These are phyloP conservation scores for Chionoecetes opilio DNA, from an alignment of 1,140 invertebrate genomes.

Conservation along the genomic window DNA sequence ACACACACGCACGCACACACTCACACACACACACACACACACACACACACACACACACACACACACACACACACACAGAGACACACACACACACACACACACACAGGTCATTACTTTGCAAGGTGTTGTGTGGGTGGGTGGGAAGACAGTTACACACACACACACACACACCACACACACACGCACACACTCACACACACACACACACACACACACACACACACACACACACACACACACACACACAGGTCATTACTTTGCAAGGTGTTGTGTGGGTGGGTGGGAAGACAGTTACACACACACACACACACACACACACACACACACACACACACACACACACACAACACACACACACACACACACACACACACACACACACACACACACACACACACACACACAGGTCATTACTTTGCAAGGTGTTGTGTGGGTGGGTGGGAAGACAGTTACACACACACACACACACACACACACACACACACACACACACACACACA, in stretches of 20 bases:
- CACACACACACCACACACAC: too few relatives aligned
- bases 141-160: too few relatives aligned
- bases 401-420: too few relatives aligned
- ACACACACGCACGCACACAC: too few relatives aligned
- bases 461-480: constrained; percentile 51
- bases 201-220: constrained; percentile 48
- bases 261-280: too few relatives aligned
- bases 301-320: constrained; percentile 51
- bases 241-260: too few relatives aligned
- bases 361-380: neutral
- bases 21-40: constrained; percentile 41
- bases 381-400: constrained; percentile 37
- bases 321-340: constrained; percentile 38
- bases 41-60: constrained; percentile 36
- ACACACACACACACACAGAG: constrained; percentile 35
- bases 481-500: constrained; percentile 43
- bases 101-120: too few relatives aligned
- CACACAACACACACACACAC: neutral
- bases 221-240: constrained; percentile 53
- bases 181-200: constrained; percentile 23
- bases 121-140: too few relatives aligned
- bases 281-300: too few relatives aligned
- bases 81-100: constrained; percentile 38
- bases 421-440: too few relatives aligned
- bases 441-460: too few relatives aligned